Percentiles rank a stretch among this genome's conserved stretches.
phyloP scores from a whole-genome alignment of 2,888 invertebrate genomes.

The Tachina grossa region DNA sequence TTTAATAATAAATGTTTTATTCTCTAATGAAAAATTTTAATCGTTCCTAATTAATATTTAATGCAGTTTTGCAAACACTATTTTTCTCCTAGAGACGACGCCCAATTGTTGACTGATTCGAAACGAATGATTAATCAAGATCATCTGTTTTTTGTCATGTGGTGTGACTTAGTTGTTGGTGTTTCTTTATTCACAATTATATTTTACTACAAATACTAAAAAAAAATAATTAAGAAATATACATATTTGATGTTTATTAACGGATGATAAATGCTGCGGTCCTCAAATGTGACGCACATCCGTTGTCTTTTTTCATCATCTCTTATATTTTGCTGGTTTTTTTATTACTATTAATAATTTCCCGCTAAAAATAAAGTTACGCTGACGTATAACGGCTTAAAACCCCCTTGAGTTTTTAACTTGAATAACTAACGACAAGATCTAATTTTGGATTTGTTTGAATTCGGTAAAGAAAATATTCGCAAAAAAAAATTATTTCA shows the following conservation, averaged over 20 bases:
- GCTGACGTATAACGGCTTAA: slow-evolving; percentile 12
- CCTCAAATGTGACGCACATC: slow-evolving; percentile 56
- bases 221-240: slow-evolving; percentile 33
- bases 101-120: background rate
- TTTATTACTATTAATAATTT: slow-evolving; percentile 3
- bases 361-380: background rate
- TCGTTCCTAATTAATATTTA: background rate
- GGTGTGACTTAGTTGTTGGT: slow-evolving; percentile 38
- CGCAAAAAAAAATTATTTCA: too few relatives aligned
- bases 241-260: slow-evolving; percentile 38
- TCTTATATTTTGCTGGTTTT: background rate
- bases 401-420: slow-evolving; percentile 17
- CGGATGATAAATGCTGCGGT: slow-evolving; percentile 25
- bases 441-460: background rate
- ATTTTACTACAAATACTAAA: slow-evolving; percentile 29
- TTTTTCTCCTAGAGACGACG: slow-evolving; percentile 2
- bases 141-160: background rate
- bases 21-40: background rate
- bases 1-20: background rate
- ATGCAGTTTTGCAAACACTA: background rate
- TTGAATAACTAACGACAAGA: background rate
- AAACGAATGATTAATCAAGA: background rate
- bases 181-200: background rate
- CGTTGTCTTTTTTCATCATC: slow-evolving; percentile 22
- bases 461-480: too few relatives aligned